phyloP scores from a whole-genome alignment of 1,140 invertebrate species.

The Palaemon carinicauda region DNA sequence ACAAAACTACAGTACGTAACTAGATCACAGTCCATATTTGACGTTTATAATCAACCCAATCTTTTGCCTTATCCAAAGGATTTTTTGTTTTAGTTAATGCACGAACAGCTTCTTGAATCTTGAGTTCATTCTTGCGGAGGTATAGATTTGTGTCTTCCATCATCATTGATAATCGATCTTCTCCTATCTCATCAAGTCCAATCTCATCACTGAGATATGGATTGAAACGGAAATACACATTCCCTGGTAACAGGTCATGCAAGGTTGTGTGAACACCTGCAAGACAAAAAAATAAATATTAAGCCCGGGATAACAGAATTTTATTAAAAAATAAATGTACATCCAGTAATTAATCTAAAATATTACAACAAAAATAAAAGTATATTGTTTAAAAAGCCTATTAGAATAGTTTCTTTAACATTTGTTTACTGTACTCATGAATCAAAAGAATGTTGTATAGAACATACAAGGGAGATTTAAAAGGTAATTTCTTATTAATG shows the following conservation, averaged over 20 bases:
- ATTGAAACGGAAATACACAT: conserved; percentile 88
- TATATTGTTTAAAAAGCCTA: too few species aligned
- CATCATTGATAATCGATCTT: conserved; percentile 68
- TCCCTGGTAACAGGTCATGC: conserved; percentile 80
- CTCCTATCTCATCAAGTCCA: conserved; percentile 82
- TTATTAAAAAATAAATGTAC: too few species aligned
- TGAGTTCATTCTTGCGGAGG: conserved; percentile 68
- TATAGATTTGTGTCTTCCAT: conserved; percentile 68
- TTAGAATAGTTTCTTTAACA: too few species aligned
- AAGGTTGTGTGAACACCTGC: conserved; percentile 82
- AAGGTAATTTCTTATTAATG: too few species aligned
- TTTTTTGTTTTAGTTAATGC: conserved; percentile 23
- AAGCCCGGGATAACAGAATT: too few species aligned
- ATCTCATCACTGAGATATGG: conserved; percentile 86
- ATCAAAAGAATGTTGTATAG: too few species aligned
- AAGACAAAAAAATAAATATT: conserved; percentile 62
- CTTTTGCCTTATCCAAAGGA: conserved; percentile 18
- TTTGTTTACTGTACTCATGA: too few species aligned
- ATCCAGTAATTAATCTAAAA: too few species aligned
- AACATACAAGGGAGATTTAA: too few species aligned
- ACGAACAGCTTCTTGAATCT: conserved; percentile 63
- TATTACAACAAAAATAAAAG: too few species aligned
- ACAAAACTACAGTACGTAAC: too few species aligned
- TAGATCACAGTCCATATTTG: conserved; percentile 14
- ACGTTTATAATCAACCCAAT: conserved; percentile 34